Conservation (phyloP, 2,797 vertebrate species). For the Miichthys miiuy region DNA sequence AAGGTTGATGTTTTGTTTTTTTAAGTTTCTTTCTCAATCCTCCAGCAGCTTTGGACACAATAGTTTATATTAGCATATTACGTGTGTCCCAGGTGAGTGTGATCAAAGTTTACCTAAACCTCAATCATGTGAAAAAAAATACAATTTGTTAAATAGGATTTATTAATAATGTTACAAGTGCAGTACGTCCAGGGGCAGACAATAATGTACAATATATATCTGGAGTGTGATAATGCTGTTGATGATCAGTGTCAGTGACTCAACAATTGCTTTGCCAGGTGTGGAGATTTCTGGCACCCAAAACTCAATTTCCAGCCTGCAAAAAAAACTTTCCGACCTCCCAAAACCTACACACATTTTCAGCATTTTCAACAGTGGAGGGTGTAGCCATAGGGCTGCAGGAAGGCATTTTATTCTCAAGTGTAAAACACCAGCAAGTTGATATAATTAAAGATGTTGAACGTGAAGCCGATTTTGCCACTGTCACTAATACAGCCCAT, state of each 20-base stretch:
- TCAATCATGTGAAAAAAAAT: not conserved
- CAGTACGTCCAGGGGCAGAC: not conserved
- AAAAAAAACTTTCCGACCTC: constrained; percentile 47
- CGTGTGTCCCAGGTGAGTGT: not conserved
- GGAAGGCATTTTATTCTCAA: constrained; percentile 10
- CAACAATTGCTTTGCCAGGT: constrained; percentile 63
- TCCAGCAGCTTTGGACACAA: constrained; percentile 30
- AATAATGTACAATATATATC: constrained; percentile 5
- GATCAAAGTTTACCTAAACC: constrained; percentile 10
- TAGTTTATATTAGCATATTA: constrained; percentile 1
- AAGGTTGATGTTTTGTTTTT: constrained; percentile 36
- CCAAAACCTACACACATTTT: constrained; percentile 54
- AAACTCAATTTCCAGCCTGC: constrained; percentile 54
- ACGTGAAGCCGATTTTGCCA: not conserved
- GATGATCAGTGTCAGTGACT: constrained; percentile 38
- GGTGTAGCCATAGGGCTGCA: constrained; percentile 13
- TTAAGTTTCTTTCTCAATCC: constrained; percentile 15
- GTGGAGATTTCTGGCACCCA: constrained; percentile 47
- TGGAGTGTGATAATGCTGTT: constrained; percentile 27
- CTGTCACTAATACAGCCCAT: constrained; percentile 3
- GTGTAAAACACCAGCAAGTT: not conserved
- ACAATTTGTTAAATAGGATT: not conserved
- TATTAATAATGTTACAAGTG: not conserved
- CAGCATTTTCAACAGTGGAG: constrained; percentile 38
- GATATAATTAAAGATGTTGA: not conserved